Conservation (phyloP, 2,113 vertebrate genomes). For the Siniperca chuatsi region DNA sequence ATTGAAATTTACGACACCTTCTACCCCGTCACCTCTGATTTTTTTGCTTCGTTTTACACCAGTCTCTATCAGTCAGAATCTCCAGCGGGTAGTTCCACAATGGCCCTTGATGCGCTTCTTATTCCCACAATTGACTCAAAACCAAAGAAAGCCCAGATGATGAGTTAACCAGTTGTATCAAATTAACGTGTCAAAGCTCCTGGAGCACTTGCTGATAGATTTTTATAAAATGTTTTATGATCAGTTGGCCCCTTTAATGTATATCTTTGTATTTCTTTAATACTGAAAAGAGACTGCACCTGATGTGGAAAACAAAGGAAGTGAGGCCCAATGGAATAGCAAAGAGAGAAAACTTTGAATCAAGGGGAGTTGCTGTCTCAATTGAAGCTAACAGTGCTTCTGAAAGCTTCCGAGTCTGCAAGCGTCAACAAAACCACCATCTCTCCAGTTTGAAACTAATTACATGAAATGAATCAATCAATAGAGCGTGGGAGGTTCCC, state of each 20-base stretch:
- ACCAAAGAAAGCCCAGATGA: too few relatives aligned
- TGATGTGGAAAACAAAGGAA: neutral
- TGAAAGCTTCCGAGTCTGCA: constrained; percentile 1
- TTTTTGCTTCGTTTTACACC: too few relatives aligned
- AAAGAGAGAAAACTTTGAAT: constrained; percentile 3
- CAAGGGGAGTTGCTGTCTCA: neutral
- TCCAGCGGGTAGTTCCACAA: too few relatives aligned
- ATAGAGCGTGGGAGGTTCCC: neutral
- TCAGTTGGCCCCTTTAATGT: neutral
- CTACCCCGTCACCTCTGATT: neutral
- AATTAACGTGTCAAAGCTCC: neutral
- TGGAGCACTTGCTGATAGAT: neutral
- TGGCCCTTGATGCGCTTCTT: too few relatives aligned
- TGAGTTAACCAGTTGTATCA: neutral
- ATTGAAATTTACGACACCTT: neutral
- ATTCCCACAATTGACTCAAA: too few relatives aligned
- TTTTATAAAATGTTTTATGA: neutral
- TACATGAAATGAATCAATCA: constrained; percentile 39
- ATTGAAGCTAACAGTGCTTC: neutral
- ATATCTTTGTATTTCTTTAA: neutral
- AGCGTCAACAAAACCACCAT: constrained; percentile 11
- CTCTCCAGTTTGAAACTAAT: constrained; percentile 32
- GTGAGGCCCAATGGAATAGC: neutral
- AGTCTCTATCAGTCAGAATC: too few relatives aligned
- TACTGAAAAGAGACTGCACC: neutral